A percentile compares a stretch with the other conserved stretches of the same genome.
Conservation (phyloP, 2,888 invertebrate species). For the Mythimna impura region DNA sequence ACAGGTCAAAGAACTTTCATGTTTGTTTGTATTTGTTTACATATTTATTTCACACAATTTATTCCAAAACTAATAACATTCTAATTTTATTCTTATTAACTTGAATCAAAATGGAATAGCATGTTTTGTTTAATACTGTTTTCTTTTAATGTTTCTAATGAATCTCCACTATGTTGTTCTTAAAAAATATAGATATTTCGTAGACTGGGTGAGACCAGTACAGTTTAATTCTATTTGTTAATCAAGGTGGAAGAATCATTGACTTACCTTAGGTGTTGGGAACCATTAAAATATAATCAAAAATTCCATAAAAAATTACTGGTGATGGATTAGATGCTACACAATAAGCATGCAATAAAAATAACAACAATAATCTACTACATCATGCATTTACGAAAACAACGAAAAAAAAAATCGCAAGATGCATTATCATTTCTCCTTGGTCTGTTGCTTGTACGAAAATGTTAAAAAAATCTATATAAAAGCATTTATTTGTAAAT, state of each 20-base stretch:
- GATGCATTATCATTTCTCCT: slow-evolving; percentile 78
- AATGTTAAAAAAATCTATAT: slow-evolving; percentile 20
- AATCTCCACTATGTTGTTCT: not conserved
- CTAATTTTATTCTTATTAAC: slow-evolving; percentile 3
- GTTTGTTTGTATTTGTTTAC: slow-evolving; percentile 37
- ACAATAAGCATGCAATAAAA: slow-evolving; percentile 16
- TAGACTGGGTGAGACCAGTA: not conserved
- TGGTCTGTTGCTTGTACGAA: slow-evolving; percentile 86
- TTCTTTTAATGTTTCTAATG: not conserved
- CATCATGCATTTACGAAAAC: slow-evolving; percentile 37
- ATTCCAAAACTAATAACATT: slow-evolving; percentile 9
- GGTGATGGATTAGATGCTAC: slow-evolving; percentile 16
- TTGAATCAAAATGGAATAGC: not conserved
- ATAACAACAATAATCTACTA: slow-evolving; percentile 25
- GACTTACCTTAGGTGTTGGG: not conserved
- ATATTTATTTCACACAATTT: slow-evolving; percentile 1
- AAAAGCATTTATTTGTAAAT: slow-evolving; percentile 38
- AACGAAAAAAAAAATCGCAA: slow-evolving; percentile 82
- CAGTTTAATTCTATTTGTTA: too few relatives aligned
- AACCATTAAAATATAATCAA: not conserved
- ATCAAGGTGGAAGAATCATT: not conserved
- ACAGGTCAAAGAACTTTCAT: slow-evolving; percentile 13
- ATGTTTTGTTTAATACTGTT: not conserved
- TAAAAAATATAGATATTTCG: not conserved
- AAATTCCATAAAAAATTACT: not conserved